phyloP scores from a whole-genome alignment of 2,797 vertebrate genomes.

The Sylvilagus floridanus region DNA sequence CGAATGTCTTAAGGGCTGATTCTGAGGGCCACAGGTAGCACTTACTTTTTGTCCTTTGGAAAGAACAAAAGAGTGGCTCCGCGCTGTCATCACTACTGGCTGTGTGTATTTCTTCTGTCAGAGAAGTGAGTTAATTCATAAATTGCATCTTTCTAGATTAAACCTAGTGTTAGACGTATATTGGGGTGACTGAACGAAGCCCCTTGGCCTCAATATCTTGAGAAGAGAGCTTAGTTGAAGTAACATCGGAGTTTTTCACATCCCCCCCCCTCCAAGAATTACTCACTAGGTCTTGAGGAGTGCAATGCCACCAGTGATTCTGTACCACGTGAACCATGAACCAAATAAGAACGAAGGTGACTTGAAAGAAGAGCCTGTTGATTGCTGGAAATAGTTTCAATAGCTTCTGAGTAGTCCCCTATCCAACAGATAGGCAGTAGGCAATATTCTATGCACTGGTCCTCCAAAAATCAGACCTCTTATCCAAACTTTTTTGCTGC shows the following conservation, averaged over 20 bases:
- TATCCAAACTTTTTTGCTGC: background rate
- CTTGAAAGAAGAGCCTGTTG: background rate
- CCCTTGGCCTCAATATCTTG: background rate
- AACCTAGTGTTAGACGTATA: background rate
- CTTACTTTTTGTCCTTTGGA: background rate
- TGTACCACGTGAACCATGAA: background rate
- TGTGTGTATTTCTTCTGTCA: background rate
- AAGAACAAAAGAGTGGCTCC: background rate
- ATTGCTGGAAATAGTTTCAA: background rate
- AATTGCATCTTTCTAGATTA: background rate
- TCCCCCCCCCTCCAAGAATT: background rate
- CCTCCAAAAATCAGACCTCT: background rate
- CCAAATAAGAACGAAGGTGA: fast-evolving
- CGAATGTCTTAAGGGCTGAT: no score
- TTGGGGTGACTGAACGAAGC: fast-evolving
- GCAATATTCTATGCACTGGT: background rate
- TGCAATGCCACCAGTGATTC: background rate
- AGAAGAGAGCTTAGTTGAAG: background rate
- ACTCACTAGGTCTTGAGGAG: background rate
- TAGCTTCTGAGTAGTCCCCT: background rate
- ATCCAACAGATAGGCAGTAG: background rate
- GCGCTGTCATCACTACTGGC: background rate
- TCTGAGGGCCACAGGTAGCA: no score
- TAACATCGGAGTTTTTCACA: background rate
- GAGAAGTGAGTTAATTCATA: background rate